Evolutionary conservation across 2,888 invertebrate genomes (phyloP).

Genomic region (Latrodectus hesperus): DNA sequence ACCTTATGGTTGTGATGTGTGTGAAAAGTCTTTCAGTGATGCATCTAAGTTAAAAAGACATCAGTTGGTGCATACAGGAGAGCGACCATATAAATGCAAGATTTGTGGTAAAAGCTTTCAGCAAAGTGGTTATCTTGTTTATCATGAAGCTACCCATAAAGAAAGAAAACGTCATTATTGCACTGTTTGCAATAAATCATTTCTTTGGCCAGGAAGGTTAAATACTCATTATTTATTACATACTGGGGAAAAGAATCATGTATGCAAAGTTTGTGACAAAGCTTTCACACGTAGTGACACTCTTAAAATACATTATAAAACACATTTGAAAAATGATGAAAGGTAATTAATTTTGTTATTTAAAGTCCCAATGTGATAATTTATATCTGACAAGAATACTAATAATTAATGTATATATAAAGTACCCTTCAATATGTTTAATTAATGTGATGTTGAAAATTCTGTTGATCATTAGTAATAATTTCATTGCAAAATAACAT

Average conservation of each 20-base stretch:
- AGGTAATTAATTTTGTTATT: too few relatives aligned
- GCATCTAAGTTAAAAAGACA: slow-evolving; percentile 96
- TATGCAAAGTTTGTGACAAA: not conserved
- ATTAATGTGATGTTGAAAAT: too few relatives aligned
- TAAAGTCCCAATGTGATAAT: too few relatives aligned
- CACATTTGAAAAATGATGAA: not conserved
- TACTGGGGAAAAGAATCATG: not conserved
- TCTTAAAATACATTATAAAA: not conserved
- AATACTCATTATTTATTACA: not conserved
- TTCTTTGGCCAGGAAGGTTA: not conserved
- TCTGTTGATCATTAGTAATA: too few relatives aligned
- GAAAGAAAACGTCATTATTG: slow-evolving; percentile 98
- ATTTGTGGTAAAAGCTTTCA: slow-evolving; percentile 99
- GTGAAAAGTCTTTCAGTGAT: slow-evolving; percentile 97
- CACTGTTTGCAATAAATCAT: slow-evolving; percentile 83
- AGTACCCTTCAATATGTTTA: too few relatives aligned
- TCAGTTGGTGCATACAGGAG: slow-evolving; percentile 99
- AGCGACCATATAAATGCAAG: slow-evolving; percentile 94
- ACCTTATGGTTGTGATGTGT: slow-evolving; percentile 97
- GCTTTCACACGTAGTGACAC: not conserved
- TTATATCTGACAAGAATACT: too few relatives aligned
- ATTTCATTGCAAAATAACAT: too few relatives aligned
- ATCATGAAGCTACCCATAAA: slow-evolving; percentile 91
- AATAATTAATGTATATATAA: too few relatives aligned
- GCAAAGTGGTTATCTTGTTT: slow-evolving; percentile 97